Evolutionary conservation across 2,888 invertebrate species (phyloP), one percentile per base, ranked within the genome.

Genomic region (Xestia sexstrigata): DNA sequence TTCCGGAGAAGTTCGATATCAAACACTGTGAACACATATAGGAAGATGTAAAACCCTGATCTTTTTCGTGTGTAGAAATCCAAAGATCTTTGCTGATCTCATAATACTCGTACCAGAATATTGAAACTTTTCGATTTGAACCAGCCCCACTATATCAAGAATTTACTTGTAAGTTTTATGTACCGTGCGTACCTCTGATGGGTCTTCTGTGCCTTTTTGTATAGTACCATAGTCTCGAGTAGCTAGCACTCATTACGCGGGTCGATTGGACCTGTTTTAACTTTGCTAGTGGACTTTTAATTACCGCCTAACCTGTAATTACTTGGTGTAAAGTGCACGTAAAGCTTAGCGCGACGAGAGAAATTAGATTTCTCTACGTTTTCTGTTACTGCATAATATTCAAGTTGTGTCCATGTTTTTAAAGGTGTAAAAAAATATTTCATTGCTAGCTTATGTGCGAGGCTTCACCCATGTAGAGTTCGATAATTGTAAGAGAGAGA

Each of bases 261-360:
- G 85, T 83, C 88, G 88, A 91, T 91, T 89, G 90, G 87, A 89
- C 85, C 75, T 74, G 88, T 89, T 91, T 92, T 90, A 90, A 89
- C 87, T 88, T 85, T 83, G 83, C 85, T 89, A 92, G 89, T 91
- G 86, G 89, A 86, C 89, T 91, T 92, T 92, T 93, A 92, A 92
- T 92, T 93, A 92, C 91, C 85, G 87, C 73, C 87, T 87, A 87
- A 90, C 90, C 88, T 89, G 86, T 91, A 90, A 92, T 91, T 91
- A 88, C 91, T 87, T 84, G 81, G 86, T 85, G 87, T 84, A 84
- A 86, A 87, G 65, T 82, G 71, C 76, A 81, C 42, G 78, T 74
- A 42, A 77, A 83, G 66, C 67, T 84, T 70, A 69, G 52, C 67
- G 60, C 81, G 75, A 45, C 23, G n/a, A 71, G 49, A 70, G 30